A percentile compares a stretch with the other conserved stretches of the same genome.
These are phyloP conservation scores for Coenonympha glycerion DNA, from an alignment of 2,888 invertebrate genomes.

Conservation along the genomic window DNA sequence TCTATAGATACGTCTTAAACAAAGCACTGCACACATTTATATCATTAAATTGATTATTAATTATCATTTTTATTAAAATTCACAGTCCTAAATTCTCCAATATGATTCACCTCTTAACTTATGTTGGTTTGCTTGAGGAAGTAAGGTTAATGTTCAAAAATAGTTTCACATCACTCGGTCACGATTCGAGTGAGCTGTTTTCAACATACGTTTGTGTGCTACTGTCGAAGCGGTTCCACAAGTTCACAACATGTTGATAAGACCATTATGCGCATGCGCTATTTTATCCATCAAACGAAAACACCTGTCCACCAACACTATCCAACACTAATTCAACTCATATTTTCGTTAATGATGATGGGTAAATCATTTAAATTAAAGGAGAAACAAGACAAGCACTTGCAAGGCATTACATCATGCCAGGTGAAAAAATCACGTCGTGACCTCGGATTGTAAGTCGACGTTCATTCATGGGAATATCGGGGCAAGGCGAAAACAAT, in stretches of 20 bases:
- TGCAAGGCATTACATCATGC: conserved; percentile 61
- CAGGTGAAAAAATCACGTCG: conserved; percentile 58
- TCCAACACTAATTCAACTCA: neutral
- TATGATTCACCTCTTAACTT: conserved; percentile 51
- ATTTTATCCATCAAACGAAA: conserved; percentile 8
- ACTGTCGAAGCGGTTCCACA: conserved; percentile 12
- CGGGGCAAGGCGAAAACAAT: conserved; percentile 55
- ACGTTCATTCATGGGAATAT: conserved; percentile 65
- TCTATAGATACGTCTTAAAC: conserved; percentile 11
- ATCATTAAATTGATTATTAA: conserved; percentile 1
- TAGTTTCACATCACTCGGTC: conserved; percentile 46
- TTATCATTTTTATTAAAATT: conserved; percentile 7
- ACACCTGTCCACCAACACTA: conserved; percentile 3
- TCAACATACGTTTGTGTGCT: conserved; percentile 42
- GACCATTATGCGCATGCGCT: conserved; percentile 21
- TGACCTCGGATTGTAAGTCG: conserved; percentile 52
- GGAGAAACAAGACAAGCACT: conserved; percentile 39
- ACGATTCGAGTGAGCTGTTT: conserved; percentile 34
- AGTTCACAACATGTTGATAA: conserved; percentile 22
- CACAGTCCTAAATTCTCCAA: neutral
- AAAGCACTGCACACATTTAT: conserved; percentile 9
- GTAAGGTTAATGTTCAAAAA: conserved; percentile 65
- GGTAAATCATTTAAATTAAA: conserved; percentile 4
- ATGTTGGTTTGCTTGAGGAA: conserved; percentile 34
- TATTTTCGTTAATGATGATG: neutral